phyloP scores from a whole-genome alignment of 2,113 vertebrate species.

The Falcunculus frontatus region DNA sequence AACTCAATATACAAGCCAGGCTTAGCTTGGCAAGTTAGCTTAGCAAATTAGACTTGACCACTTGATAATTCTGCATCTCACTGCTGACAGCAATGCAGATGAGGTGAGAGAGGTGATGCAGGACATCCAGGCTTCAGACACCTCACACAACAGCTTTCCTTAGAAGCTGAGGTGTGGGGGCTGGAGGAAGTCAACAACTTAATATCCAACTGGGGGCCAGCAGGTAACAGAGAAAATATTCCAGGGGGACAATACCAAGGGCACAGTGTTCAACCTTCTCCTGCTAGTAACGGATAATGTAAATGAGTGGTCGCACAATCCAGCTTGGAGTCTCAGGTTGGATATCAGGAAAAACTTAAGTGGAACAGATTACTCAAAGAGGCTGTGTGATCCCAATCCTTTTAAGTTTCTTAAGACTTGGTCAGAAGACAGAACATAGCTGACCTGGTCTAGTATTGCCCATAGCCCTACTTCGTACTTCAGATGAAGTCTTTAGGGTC shows the following conservation, averaged over 20 bases:
- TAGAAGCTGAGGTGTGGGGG: background rate
- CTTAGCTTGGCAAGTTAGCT: too few relatives aligned
- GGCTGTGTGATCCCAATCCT: background rate
- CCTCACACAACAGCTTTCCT: background rate
- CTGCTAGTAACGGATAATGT: background rate
- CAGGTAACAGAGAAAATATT: background rate
- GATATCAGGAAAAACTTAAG: background rate
- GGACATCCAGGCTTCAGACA: accelerated
- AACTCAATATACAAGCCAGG: too few relatives aligned
- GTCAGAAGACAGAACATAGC: background rate
- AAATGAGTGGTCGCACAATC: background rate
- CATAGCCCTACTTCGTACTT: background rate
- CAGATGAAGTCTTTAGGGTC: background rate
- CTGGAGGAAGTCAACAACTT: background rate
- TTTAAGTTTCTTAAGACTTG: background rate
- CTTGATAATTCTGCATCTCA: background rate
- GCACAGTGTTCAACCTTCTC: background rate
- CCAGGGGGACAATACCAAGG: background rate
- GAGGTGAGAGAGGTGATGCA: background rate
- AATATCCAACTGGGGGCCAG: background rate
- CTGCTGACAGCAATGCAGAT: background rate
- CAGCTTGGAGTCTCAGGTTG: background rate
- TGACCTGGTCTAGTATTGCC: background rate
- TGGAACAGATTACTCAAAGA: background rate
- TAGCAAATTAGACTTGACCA: background rate